Base-by-base conservation (phyloP, 2,888 invertebrate genomes). In the Hanleya hanleyi region DNA sequence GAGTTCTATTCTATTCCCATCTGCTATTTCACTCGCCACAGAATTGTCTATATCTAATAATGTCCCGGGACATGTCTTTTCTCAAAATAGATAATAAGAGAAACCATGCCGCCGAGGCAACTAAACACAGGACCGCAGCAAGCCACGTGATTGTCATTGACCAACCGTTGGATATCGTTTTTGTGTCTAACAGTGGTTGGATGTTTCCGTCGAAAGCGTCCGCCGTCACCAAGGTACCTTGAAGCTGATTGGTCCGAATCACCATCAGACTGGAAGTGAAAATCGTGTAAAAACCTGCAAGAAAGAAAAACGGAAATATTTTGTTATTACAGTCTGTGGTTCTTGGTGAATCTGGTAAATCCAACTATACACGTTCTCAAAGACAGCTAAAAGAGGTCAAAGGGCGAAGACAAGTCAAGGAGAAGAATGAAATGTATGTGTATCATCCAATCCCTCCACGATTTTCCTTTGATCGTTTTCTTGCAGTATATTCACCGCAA, bases 21-120 rank as follows among this genome's bases (percentile, higher is more conserved):
- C n/a, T n/a, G n/a, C n/a, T n/a, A n/a, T n/a, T 57, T 57, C 57
- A 57, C 29, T 57, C 57, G 29, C 57, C 57, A 57, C 57, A 57
- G 26, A 57, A 57, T 32, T 57, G 57, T 57, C 29, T 57, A 26
- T 57, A 57, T 4, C 57, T 18, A 4, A 57, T 57, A 15, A 57
- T 57, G 29, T 57, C 57, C 57, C 57, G 22, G 18, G 57, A 57
- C 57, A 29, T 57, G 26, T 57, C 57, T 26, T 57, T 57, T 26
- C 57, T 4, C 29, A 57, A 29, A 57, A 57, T 57, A 26, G 57
- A 57, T 2, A 57, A 32, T 1, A 57, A 32, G 12, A 57, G 57
- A 29, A 57, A 57, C 57, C 57, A 57, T 4, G 57, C 57, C 26
- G 57, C 57, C 4, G 57, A 22, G 18, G 57, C 18, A 57, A 57